Evolutionary conservation across 2,888 invertebrate species (phyloP).

Genomic region (Gerris lacustris): DNA sequence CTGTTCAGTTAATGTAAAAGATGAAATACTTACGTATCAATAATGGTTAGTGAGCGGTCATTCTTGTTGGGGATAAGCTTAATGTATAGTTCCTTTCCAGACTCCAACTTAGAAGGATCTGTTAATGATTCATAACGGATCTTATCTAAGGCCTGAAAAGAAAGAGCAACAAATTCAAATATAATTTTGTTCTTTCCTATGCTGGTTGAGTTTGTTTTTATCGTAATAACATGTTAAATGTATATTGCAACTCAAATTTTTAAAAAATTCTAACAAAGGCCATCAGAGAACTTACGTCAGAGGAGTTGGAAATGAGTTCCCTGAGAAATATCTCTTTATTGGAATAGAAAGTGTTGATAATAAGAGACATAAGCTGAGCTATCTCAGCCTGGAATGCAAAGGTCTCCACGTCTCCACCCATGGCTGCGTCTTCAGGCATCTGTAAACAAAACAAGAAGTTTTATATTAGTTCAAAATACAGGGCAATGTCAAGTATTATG

Average conservation of each 20-base stretch:
- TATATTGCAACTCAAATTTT: too few relatives aligned
- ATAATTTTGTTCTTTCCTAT: too few relatives aligned
- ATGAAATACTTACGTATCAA: constrained; percentile 50
- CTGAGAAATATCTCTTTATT: constrained; percentile 99
- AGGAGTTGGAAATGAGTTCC: constrained; percentile 96
- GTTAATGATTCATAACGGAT: constrained; percentile 95
- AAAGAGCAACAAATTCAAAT: constrained; percentile 7
- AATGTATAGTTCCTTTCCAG: constrained; percentile 87
- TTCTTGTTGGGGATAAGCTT: constrained; percentile 94
- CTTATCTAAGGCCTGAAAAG: constrained; percentile 59
- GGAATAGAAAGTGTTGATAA: constrained; percentile 99
- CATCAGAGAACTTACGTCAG: constrained; percentile 57
- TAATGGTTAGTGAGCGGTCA: constrained; percentile 86
- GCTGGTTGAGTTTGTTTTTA: too few relatives aligned
- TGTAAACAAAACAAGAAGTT: constrained; percentile 32
- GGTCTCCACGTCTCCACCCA: constrained; percentile 65
- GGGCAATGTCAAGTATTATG: too few relatives aligned
- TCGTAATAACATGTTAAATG: too few relatives aligned
- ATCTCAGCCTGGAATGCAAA: constrained; percentile 99
- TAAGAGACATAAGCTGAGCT: constrained; percentile 97
- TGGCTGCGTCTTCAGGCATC: constrained; percentile 68
- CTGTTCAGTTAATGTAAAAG: too few relatives aligned
- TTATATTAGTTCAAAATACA: too few relatives aligned
- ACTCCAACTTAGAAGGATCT: constrained; percentile 84
- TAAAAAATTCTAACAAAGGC: too few relatives aligned